phyloP scores from a whole-genome alignment of 2,113 vertebrate genomes.

The Poecilia latipinna region DNA sequence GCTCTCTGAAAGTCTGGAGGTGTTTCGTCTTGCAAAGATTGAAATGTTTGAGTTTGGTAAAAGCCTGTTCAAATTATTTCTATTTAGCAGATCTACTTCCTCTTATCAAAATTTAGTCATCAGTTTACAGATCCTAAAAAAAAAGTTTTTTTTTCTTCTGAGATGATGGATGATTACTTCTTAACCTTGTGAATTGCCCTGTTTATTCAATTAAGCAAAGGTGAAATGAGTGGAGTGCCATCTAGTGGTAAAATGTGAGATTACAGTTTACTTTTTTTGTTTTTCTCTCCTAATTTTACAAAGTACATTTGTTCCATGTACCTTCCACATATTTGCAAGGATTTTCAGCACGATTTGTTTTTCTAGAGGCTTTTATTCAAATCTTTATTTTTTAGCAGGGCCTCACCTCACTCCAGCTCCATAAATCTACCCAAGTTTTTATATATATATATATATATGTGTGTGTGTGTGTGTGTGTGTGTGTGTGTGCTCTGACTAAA shows the following conservation, averaged over 20 bases:
- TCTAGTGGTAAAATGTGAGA: neutral
- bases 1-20: slow-evolving; percentile 18
- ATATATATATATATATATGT: too few species aligned
- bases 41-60: neutral
- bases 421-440: too few species aligned
- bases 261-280: neutral
- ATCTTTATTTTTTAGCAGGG: too few species aligned
- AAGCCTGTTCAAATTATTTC: too few species aligned
- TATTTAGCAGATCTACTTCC: too few species aligned
- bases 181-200: neutral
- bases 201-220: neutral
- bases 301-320: neutral
- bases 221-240: neutral
- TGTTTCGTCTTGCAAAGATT: slow-evolving; percentile 6
- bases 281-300: neutral
- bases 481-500: neutral
- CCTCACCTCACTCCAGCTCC: too few species aligned
- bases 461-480: too few species aligned
- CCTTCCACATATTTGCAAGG: neutral
- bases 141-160: too few species aligned
- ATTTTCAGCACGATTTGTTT: too few species aligned
- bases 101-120: too few species aligned
- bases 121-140: too few species aligned
- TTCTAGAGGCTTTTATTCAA: too few species aligned
- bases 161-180: neutral